Conservation (phyloP, 2,797 vertebrate genomes). For the Protosalanx chinensis region DNA sequence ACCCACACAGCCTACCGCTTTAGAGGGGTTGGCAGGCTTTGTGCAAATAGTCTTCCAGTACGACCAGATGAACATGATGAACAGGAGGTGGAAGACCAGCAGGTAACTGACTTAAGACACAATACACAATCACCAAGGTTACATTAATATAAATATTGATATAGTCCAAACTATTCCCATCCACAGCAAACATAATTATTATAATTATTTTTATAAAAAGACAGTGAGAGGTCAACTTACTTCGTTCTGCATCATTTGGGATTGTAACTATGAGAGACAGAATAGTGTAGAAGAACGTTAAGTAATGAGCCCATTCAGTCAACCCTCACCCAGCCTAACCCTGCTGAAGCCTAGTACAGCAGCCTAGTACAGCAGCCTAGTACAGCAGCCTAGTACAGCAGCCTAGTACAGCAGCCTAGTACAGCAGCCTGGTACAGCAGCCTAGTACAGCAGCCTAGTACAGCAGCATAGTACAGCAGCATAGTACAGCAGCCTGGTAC, state of each 20-base stretch:
- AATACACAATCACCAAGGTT: slow-evolving; percentile 25
- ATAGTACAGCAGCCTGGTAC: slow-evolving; percentile 45
- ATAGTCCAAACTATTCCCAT: background rate
- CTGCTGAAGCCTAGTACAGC: slow-evolving; percentile 31
- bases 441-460: slow-evolving; percentile 64
- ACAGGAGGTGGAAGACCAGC: slow-evolving; percentile 89
- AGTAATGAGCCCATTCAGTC: slow-evolving; percentile 12
- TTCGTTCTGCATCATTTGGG: slow-evolving; percentile 82
- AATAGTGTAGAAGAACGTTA: slow-evolving; percentile 6
- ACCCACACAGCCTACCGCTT: slow-evolving; percentile 73
- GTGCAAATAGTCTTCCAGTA: slow-evolving; percentile 97
- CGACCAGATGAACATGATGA: slow-evolving; percentile 95
- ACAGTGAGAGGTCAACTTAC: slow-evolving; percentile 68
- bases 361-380: slow-evolving; percentile 30
- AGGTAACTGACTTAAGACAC: slow-evolving; percentile 87
- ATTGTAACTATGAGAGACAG: slow-evolving; percentile 82
- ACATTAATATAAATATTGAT: background rate
- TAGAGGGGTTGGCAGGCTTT: slow-evolving; percentile 82
- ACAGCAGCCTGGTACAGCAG: slow-evolving; percentile 44
- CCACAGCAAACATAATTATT: background rate
- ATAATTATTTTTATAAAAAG: background rate
- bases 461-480: slow-evolving; percentile 37
- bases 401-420: slow-evolving; percentile 63
- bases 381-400: slow-evolving; percentile 44
- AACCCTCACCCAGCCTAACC: slow-evolving; percentile 23